These are phyloP conservation scores for Poeciliopsis gracilis DNA, from an alignment of 2,797 vertebrate genomes.

Conservation along the genomic window DNA sequence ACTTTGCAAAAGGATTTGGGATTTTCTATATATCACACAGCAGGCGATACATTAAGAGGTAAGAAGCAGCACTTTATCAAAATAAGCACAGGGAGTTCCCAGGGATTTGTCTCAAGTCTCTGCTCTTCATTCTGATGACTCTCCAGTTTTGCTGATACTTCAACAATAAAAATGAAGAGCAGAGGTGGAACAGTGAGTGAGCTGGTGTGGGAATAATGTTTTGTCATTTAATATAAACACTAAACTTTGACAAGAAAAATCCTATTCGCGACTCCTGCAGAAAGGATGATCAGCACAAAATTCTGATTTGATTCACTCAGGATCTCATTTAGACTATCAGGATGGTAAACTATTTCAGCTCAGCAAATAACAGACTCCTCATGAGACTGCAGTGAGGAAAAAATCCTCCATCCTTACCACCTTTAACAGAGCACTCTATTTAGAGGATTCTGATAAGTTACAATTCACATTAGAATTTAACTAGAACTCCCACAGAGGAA, in stretches of 20 bases:
- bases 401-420: neutral
- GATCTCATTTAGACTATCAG: neutral
- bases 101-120: neutral
- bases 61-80: neutral
- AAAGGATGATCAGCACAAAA: conserved; percentile 1
- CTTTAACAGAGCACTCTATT: neutral
- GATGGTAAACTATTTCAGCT: neutral
- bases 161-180: neutral
- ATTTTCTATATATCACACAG: neutral
- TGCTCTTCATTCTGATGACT: neutral
- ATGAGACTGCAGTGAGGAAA: neutral
- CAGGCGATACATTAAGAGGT: neutral
- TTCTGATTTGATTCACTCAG: neutral
- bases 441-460: neutral
- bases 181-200: conserved; percentile 1
- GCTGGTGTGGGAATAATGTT: conserved; percentile 1
- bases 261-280: neutral
- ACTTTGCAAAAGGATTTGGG: neutral
- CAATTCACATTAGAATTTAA: neutral
- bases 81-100: neutral
- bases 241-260: neutral
- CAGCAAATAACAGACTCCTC: neutral
- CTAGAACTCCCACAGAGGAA: neutral
- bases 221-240: conserved; percentile 3
- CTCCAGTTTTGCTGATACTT: neutral